A percentile compares a stretch with the other conserved stretches of the same genome.
Evolutionary conservation across 1,140 invertebrate species (phyloP).

Genomic region (Lethocerus indicus): DNA sequence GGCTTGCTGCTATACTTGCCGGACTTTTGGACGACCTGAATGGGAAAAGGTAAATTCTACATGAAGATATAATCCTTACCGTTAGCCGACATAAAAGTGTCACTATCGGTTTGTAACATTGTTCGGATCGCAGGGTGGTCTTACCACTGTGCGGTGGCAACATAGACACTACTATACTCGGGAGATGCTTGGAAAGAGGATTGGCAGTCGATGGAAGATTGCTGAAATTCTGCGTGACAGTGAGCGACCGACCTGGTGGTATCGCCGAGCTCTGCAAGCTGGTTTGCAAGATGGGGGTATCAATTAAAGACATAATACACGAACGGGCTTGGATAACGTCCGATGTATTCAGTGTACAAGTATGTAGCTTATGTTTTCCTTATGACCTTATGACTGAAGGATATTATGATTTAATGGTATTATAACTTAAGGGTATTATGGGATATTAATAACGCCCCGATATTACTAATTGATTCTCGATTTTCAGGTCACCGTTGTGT

Average conservation of each 20-base stretch:
- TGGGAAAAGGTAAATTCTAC: slow-evolving; percentile 56
- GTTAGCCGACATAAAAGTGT: neutral
- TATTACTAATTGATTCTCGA: neutral
- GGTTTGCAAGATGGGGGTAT: slow-evolving; percentile 59
- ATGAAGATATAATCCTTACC: neutral
- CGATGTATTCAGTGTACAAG: slow-evolving; percentile 71
- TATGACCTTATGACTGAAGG: neutral
- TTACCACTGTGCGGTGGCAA: slow-evolving; percentile 77
- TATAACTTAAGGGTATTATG: neutral
- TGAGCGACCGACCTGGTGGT: slow-evolving; percentile 71
- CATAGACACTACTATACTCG: slow-evolving; percentile 82
- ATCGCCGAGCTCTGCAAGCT: slow-evolving; percentile 70
- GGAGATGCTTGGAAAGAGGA: slow-evolving; percentile 73
- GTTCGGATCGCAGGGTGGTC: slow-evolving; percentile 46
- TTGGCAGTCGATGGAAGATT: slow-evolving; percentile 75
- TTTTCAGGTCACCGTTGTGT: slow-evolving; percentile 58
- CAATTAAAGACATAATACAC: slow-evolving; percentile 88
- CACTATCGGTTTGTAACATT: neutral
- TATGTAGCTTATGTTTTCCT: slow-evolving; percentile 20
- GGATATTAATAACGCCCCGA: neutral
- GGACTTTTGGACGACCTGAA: slow-evolving; percentile 66
- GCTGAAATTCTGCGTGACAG: slow-evolving; percentile 69
- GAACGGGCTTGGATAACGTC: slow-evolving; percentile 80
- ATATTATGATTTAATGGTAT: neutral
- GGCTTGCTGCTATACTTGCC: slow-evolving; percentile 70